A percentile compares a stretch with the other conserved stretches of the same genome.
Conservation (phyloP, 2,113 vertebrate species). For the Dendropsophus ebraccatus region DNA sequence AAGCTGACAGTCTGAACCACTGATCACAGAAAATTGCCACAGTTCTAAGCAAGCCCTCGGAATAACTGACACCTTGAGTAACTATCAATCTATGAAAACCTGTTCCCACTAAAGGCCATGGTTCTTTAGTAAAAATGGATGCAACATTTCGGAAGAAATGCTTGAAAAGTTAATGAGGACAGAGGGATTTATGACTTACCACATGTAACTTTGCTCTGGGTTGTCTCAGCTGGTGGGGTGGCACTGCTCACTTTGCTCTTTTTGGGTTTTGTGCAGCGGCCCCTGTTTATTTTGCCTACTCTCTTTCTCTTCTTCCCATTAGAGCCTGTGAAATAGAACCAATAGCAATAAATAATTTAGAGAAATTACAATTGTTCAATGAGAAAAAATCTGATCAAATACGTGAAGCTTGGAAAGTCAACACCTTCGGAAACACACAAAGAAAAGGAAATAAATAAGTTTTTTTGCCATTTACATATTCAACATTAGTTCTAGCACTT, state of each 20-base stretch:
- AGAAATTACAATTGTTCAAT: no score
- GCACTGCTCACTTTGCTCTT: conserved; percentile 55
- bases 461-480: background rate
- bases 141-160: background rate
- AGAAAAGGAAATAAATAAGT: no score
- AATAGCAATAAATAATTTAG: background rate
- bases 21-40: background rate
- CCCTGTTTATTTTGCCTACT: conserved; percentile 60
- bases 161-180: background rate
- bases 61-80: background rate
- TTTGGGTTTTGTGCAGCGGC: conserved; percentile 69
- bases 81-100: background rate
- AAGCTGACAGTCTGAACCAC: background rate
- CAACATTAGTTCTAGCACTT: background rate
- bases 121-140: background rate
- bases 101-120: background rate
- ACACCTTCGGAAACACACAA: no score
- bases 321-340: conserved; percentile 66
- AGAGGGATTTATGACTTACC: conserved; percentile 73
- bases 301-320: conserved; percentile 71
- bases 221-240: conserved; percentile 58
- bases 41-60: background rate
- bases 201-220: conserved; percentile 79
- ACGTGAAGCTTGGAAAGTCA: no score
- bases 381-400: no score